A percentile compares a stretch with the other conserved stretches of the same genome.
These are phyloP conservation scores for Chrysolina americana DNA, from an alignment of 2,888 invertebrate genomes.

Conservation along the genomic window DNA sequence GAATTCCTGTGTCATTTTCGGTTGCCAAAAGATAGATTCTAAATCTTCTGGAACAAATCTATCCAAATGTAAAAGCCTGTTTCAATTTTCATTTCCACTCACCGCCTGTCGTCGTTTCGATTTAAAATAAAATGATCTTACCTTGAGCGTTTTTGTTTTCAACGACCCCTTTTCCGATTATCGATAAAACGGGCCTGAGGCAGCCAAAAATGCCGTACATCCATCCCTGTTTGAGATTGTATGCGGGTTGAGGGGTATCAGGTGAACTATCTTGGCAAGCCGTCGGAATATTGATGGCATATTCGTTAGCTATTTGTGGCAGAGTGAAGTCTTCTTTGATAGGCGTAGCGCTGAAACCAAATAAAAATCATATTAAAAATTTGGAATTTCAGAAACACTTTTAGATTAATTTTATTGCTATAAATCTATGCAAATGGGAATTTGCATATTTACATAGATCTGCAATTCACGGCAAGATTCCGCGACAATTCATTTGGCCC, in stretches of 20 bases:
- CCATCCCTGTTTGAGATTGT: slow-evolving; percentile 78
- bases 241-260: slow-evolving; percentile 68
- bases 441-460: no score
- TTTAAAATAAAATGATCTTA: slow-evolving; percentile 26
- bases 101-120: no score
- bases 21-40: no score
- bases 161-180: slow-evolving; percentile 84
- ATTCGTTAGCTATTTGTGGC: slow-evolving; percentile 62
- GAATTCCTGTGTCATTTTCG: no score
- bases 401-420: no score
- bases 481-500: no score
- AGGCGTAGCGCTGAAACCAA: slow-evolving; percentile 74
- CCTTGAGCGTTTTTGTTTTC: slow-evolving; percentile 78
- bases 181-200: slow-evolving; percentile 88
- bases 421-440: no score
- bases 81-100: no score
- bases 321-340: slow-evolving; percentile 76
- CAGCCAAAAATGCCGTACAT: slow-evolving; percentile 90
- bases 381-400: neutral
- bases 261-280: slow-evolving; percentile 70
- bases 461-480: no score
- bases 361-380: neutral
- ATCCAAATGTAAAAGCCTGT: no score
- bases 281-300: slow-evolving; percentile 67
- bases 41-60: no score